A percentile compares a stretch with the other conserved stretches of the same genome.
These are phyloP conservation scores for Arbacia lixula DNA, from an alignment of 53 echinoderm and acorn worm genomes.

Conservation along the genomic window DNA sequence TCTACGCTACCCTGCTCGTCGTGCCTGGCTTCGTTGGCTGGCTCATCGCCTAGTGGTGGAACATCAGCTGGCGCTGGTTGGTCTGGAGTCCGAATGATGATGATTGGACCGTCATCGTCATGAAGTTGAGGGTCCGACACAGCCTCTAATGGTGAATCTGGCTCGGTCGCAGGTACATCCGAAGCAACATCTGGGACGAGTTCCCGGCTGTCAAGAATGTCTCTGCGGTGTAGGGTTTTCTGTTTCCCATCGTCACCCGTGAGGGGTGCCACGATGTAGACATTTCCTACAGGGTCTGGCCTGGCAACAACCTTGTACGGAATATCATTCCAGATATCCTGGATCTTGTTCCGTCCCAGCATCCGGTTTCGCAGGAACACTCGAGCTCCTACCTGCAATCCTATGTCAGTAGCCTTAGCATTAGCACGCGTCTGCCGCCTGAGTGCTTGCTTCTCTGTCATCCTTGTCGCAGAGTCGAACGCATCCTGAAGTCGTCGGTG, in stretches of 20 bases:
- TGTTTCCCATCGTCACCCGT: conserved; percentile 53
- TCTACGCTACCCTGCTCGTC: too few relatives aligned
- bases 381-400: conserved; percentile 44
- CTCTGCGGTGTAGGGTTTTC: conserved; percentile 59
- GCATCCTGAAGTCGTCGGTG: conserved; percentile 50
- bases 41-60: too few relatives aligned
- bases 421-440: conserved; percentile 29
- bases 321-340: conserved; percentile 43
- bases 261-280: conserved; percentile 59
- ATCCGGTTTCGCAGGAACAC: conserved; percentile 45
- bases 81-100: too few relatives aligned
- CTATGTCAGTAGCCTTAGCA: background rate
- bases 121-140: too few relatives aligned
- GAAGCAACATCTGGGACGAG: too few relatives aligned
- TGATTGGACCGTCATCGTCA: too few relatives aligned
- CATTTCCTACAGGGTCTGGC: conserved; percentile 60
- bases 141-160: too few relatives aligned
- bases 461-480: conserved; percentile 36
- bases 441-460: conserved; percentile 48
- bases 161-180: too few relatives aligned
- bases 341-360: conserved; percentile 55
- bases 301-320: conserved; percentile 53
- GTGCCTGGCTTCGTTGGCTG: too few relatives aligned
- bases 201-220: conserved; percentile 61
- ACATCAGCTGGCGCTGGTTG: too few relatives aligned